phyloP scores from a whole-genome alignment of 2,113 vertebrate genomes.

The Phocoena phocoena region DNA sequence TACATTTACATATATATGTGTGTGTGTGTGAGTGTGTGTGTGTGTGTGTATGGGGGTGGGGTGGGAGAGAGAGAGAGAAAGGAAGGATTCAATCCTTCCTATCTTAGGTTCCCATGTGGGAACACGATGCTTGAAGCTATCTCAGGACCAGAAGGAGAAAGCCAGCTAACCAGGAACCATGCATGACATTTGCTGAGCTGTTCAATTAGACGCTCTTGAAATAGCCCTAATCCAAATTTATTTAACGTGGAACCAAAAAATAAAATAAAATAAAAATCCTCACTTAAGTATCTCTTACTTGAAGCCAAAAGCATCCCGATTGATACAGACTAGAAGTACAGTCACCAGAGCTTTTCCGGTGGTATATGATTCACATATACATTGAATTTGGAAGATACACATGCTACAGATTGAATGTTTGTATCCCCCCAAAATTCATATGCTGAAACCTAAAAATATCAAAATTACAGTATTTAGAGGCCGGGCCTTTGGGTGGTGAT shows the following conservation, averaged over 20 bases:
- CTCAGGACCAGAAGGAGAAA: background rate
- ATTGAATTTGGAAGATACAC: background rate
- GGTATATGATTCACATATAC: background rate
- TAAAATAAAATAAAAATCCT: background rate
- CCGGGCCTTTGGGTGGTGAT: background rate
- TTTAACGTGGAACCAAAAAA: background rate
- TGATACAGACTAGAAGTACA: background rate
- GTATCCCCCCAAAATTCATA: background rate
- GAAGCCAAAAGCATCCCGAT: background rate
- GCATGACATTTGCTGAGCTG: background rate
- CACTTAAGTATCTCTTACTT: background rate
- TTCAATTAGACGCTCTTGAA: background rate
- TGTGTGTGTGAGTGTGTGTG: no score
- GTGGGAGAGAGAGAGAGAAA: no score
- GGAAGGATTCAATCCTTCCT: background rate
- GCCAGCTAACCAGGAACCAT: background rate
- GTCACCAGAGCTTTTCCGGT: background rate
- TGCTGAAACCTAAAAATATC: background rate
- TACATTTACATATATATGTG: background rate
- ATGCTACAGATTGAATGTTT: background rate
- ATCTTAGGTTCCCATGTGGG: background rate
- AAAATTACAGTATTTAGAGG: background rate
- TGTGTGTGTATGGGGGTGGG: no score
- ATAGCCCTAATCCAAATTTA: background rate
- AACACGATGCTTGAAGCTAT: background rate